phyloP scores from a whole-genome alignment of 2,113 vertebrate genomes.

The Coturnix japonica region DNA sequence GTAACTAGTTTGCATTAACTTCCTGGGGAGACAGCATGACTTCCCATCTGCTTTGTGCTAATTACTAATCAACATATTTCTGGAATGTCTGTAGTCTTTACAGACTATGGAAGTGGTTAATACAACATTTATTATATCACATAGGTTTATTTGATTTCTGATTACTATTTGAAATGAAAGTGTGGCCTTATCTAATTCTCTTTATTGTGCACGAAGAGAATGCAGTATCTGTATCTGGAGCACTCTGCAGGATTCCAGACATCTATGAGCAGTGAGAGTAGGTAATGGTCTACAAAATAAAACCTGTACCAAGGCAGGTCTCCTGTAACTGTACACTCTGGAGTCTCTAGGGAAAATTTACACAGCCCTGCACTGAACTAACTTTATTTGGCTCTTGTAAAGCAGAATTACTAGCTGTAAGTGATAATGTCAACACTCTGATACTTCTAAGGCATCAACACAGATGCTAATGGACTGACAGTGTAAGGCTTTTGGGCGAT shows the following conservation, averaged over 20 bases:
- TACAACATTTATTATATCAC: not conserved
- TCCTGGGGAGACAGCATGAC: constrained; percentile 74
- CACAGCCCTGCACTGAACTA: not conserved
- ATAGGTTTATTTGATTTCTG: constrained; percentile 10
- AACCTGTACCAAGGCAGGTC: not conserved
- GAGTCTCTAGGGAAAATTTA: not conserved
- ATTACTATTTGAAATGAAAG: not conserved
- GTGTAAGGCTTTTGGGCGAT: not conserved
- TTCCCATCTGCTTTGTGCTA: constrained; percentile 77
- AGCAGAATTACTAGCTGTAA: not conserved
- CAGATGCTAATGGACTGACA: not conserved
- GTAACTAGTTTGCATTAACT: constrained; percentile 71
- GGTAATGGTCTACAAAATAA: not conserved
- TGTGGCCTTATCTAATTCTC: not conserved
- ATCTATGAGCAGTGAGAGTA: not conserved
- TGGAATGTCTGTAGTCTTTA: constrained; percentile 60
- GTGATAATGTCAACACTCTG: not conserved
- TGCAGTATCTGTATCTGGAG: not conserved
- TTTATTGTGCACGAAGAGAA: not conserved
- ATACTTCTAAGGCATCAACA: not conserved
- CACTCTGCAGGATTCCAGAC: not conserved
- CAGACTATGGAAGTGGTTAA: constrained; percentile 23
- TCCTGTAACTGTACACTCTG: not conserved
- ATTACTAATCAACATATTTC: constrained; percentile 71
- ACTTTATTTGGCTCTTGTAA: not conserved